Base-by-base conservation (phyloP, 2,888 invertebrate genomes). In the Limnephilus auricula region DNA sequence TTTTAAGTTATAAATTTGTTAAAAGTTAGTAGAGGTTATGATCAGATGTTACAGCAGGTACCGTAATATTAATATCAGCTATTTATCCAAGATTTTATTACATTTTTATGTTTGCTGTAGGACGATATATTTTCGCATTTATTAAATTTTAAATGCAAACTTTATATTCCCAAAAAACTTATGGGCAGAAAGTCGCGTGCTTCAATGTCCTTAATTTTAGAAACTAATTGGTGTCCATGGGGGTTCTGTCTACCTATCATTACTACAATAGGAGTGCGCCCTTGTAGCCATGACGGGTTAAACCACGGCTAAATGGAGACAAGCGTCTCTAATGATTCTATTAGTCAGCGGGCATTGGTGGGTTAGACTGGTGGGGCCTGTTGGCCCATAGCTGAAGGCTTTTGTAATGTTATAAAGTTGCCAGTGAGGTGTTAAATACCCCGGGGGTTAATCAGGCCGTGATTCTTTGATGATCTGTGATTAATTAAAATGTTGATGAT, bases 291-390 rank as follows among this genome's bases (percentile, higher is more conserved):
- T 82, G 88, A 50, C 31, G 90, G 86, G 90, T 84, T 91, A 91
- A 90, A 88, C 37, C 88, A 89, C 90, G 86, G 90, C 65, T 91
- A 91, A 90, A 84, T 50, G 90, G 91, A 92, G 86, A 91, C 92
- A 91, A 91, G 90, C 90, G 86, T 91, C 91, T 89, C 90, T 93
- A 92, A 93, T 92, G 93, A 91, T 93, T 92, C 91, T 91, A 93
- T 93, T 93, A 92, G 87, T 78, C 45, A 32, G 84, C 84, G 32
- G 87, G 18, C 84, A 34, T 82, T 91, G 40, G 2, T 32, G 90
- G 90, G 86, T 90, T 90, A 50, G 40, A 45, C 40, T n/a, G 15
- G 18, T 31, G 89, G 30, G n/a, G 85, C 30, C 25, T 37, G 65
- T 65, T 65, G 65, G 65, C 9, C 9, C 65, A n/a, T 65, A 25